phyloP scores from a whole-genome alignment of 2,113 vertebrate genomes.

The Corythoichthys haematopterus region DNA sequence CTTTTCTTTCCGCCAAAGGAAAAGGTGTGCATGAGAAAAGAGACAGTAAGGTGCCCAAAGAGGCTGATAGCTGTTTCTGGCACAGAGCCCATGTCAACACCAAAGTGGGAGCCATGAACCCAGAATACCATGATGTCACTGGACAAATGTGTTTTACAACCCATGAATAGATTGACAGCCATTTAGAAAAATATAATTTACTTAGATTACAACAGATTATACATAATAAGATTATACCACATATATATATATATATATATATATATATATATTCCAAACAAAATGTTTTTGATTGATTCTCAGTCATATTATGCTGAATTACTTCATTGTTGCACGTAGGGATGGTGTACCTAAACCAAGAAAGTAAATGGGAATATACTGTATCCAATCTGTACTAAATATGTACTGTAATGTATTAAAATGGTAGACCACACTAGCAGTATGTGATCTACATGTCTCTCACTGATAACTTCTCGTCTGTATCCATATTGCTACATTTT shows the following conservation, averaged over 20 bases:
- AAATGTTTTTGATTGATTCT: not conserved
- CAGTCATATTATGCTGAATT: not conserved
- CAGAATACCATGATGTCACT: slow-evolving; percentile 56
- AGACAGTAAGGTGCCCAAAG: slow-evolving; percentile 37
- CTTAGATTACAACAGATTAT: too few relatives aligned
- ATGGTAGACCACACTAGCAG: slow-evolving; percentile 43
- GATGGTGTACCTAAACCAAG: slow-evolving; percentile 38
- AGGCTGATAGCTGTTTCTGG: slow-evolving; percentile 52
- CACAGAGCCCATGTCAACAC: slow-evolving; percentile 53
- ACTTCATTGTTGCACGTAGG: slow-evolving; percentile 24
- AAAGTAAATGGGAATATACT: slow-evolving; percentile 44
- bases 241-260: not conserved
- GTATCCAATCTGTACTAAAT: slow-evolving; percentile 55
- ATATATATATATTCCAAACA: not conserved
- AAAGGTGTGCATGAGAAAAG: slow-evolving; percentile 43
- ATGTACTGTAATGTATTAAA: slow-evolving; percentile 38
- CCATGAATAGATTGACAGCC: slow-evolving; percentile 18
- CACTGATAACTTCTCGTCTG: slow-evolving; percentile 30
- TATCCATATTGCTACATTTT: slow-evolving; percentile 25
- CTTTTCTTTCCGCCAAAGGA: slow-evolving; percentile 50
- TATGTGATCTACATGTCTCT: slow-evolving; percentile 33
- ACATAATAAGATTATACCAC: not conserved
- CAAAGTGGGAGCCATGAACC: slow-evolving; percentile 31
- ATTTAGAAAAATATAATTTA: slow-evolving; percentile 5
- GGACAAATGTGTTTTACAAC: slow-evolving; percentile 46